Base-by-base conservation (phyloP, 2,113 vertebrate genomes). In the Tetrao urogallus region DNA sequence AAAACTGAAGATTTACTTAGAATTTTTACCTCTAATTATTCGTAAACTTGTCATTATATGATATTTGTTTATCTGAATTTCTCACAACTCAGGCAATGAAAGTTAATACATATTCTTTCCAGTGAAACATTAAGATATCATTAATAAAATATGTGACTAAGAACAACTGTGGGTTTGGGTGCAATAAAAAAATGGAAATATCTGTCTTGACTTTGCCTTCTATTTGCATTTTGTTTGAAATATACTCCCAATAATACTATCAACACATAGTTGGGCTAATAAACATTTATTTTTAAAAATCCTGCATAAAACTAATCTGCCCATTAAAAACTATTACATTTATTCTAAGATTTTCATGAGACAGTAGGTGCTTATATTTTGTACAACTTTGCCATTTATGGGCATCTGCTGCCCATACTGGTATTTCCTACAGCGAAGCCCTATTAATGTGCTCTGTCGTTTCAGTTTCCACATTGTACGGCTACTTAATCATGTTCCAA, bases 401-500 rank as follows among this genome's bases (percentile, higher is more conserved):
- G 38, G 54, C 47, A 56, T 67, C 58, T 85, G 75, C 90, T 94
- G 50, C 69, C 61, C 56, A 28, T 57, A 84, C 38, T 42, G 76
- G 30, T 86, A 69, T 92, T 88, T 92, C 86, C 91, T 67, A 88
- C 73, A 72, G 95, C 63, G 79, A 88, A 93, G 63, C 82, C 70
- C 85, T 92, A 82, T 81, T 94, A 91, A 83, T 58, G 63, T 69
- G 75, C 70, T 32, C 36, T 60, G 42, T 88, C 3, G 0, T 91
- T 97, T 89, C 80, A 38, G 60, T 87, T 82, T 54, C 70, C 15
- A 1, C 70, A 40, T 67, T 82, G 90, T 86, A 70, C 6, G 60
- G 81, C 63, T 72, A 89, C 80, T 92, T 77, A 92, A 92, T 96
- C 88, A 96, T 43, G 63, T 86, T 95, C 66, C 93, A 92, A 73